Percentiles rank a stretch among this genome's conserved stretches.
These are phyloP conservation scores for Tarsius wallacei DNA, from an alignment of 2,797 vertebrate species.

Conservation along the genomic window DNA sequence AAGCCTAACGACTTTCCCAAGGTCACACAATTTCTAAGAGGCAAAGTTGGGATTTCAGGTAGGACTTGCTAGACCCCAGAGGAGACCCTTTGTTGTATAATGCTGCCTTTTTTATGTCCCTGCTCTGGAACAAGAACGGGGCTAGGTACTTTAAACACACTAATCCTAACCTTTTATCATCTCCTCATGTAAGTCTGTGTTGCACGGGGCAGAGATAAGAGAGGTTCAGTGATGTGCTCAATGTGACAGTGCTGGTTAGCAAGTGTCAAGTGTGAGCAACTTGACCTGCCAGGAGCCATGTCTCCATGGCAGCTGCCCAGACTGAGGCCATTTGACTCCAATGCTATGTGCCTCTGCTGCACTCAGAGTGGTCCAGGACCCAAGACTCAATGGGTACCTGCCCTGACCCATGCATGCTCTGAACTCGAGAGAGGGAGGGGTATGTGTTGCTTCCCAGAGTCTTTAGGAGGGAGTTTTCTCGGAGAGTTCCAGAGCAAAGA, in stretches of 20 bases:
- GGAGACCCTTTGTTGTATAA: background rate
- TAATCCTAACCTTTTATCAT: background rate
- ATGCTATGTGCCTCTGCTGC: background rate
- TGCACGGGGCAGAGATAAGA: background rate
- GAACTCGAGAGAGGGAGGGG: background rate
- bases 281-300: background rate
- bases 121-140: background rate
- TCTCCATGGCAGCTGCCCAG: background rate
- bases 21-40: background rate
- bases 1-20: background rate
- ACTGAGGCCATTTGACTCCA: background rate
- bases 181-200: background rate
- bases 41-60: background rate
- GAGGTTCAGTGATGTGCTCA: background rate
- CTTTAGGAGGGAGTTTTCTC: background rate
- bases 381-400: background rate
- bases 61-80: background rate
- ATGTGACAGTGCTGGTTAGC: background rate
- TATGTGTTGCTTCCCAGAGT: too few relatives aligned
- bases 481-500: background rate
- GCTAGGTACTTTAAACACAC: background rate
- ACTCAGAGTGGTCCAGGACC: background rate
- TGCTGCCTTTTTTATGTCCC: background rate
- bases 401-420: rapidly evolving
- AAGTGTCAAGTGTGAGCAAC: background rate